Percentiles rank a stretch among this genome's conserved stretches.
phyloP scores from a whole-genome alignment of 2,113 vertebrate genomes.

The Callithrix jacchus region DNA sequence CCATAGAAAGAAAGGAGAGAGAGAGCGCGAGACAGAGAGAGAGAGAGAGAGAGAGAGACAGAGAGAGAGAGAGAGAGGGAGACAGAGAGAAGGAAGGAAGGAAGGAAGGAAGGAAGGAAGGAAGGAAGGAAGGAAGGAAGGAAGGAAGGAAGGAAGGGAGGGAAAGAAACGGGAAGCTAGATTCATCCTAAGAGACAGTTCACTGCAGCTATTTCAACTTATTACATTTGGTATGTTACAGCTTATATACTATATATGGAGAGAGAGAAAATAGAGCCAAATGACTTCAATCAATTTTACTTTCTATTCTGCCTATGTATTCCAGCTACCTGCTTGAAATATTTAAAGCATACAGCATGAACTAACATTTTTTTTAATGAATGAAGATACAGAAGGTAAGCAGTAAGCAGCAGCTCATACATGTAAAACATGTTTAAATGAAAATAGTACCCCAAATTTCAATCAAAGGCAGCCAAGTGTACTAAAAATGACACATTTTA shows the following conservation, averaged over 20 bases:
- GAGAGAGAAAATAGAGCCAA: constrained; percentile 2
- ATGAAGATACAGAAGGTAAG: background rate
- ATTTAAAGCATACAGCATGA: constrained; percentile 3
- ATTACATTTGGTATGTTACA: background rate
- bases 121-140: too few species aligned
- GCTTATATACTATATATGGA: background rate
- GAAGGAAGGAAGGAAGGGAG: background rate
- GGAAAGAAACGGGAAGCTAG: constrained; percentile 22
- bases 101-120: too few species aligned
- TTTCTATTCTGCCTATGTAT: background rate
- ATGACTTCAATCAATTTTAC: constrained; percentile 1
- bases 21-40: too few species aligned
- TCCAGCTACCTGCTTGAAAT: background rate
- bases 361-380: constrained; percentile 25
- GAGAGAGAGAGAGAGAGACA: too few species aligned
- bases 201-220: background rate
- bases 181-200: background rate
- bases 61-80: too few species aligned
- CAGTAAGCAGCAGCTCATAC: background rate
- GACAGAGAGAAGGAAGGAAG: too few species aligned
- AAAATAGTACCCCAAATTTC: constrained; percentile 32
- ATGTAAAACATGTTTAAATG: constrained; percentile 7
- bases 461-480: constrained; percentile 39
- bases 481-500: constrained; percentile 30
- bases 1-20: too few species aligned